A percentile compares a stretch with the other conserved stretches of the same genome.
These are phyloP conservation scores for Saturnia pavonia DNA, from an alignment of 2,888 invertebrate genomes.

Conservation along the genomic window DNA sequence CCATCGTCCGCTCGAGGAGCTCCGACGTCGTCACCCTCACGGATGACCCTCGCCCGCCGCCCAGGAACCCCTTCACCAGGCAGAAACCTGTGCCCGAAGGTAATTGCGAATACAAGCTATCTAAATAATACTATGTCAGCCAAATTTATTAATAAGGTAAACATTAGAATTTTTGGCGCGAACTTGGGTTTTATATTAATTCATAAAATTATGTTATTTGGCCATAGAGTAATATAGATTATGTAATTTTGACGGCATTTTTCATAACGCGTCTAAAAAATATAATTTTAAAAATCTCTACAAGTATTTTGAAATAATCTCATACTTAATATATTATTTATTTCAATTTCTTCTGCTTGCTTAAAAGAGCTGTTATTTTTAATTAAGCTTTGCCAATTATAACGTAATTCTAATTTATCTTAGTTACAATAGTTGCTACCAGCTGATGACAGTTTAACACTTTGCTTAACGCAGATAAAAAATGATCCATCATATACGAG, in stretches of 20 bases:
- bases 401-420: background rate
- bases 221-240: no score
- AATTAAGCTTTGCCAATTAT: background rate
- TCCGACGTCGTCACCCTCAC: constrained; percentile 47
- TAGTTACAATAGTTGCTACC: background rate
- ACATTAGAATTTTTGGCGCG: no score
- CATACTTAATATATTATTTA: no score
- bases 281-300: no score
- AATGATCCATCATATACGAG: constrained; percentile 5
- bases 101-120: constrained; percentile 24
- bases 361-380: background rate
- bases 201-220: no score
- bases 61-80: constrained; percentile 45
- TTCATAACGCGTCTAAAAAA: no score
- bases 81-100: constrained; percentile 54
- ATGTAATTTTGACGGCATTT: no score
- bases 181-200: no score
- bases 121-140: no score
- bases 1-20: constrained; percentile 58
- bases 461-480: background rate
- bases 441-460: background rate
- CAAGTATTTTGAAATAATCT: no score
- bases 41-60: constrained; percentile 56
- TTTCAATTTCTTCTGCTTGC: background rate
- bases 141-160: no score